A percentile compares a stretch with the other conserved stretches of the same genome.
phyloP scores from a whole-genome alignment of 2,888 invertebrate species.

The Pristionchus maxplancki region DNA sequence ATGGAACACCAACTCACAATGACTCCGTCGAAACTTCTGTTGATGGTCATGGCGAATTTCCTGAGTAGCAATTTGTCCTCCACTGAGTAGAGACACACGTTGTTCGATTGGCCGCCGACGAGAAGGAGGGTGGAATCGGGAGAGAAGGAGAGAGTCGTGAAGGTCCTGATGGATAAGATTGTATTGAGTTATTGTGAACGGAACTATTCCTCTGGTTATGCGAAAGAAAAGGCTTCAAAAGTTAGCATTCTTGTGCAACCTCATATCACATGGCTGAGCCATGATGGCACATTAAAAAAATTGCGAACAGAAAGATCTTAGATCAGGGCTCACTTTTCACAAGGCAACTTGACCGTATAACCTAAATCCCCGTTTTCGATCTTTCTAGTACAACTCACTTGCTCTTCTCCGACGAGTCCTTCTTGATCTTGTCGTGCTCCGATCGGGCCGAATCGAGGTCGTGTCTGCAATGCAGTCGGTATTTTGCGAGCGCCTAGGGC shows the following conservation, averaged over 20 bases:
- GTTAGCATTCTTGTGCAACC: neutral
- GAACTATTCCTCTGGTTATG: neutral
- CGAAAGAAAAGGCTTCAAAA: neutral
- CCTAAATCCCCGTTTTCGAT: no score
- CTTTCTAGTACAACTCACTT: constrained; percentile 67
- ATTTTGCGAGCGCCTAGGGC: no score
- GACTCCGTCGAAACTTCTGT: constrained; percentile 93
- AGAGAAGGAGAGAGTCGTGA: constrained; percentile 92
- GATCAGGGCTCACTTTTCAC: neutral
- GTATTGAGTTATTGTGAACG: no score
- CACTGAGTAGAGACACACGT: constrained; percentile 94
- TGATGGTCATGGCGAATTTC: constrained; percentile 94
- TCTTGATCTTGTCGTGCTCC: constrained; percentile 89
- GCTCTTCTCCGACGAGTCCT: constrained; percentile 84
- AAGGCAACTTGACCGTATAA: neutral
- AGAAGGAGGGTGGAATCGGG: constrained; percentile 92
- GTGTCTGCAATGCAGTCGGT: constrained; percentile 86
- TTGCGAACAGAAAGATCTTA: no score
- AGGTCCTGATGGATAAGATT: constrained; percentile 84
- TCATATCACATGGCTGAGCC: neutral
- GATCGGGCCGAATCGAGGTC: constrained; percentile 91
- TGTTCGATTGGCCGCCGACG: constrained; percentile 94
- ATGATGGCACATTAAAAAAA: no score
- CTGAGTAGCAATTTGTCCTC: constrained; percentile 88
- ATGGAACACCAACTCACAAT: constrained; percentile 83